Conservation (phyloP, 2,888 invertebrate genomes). For the Fragum fragum region DNA sequence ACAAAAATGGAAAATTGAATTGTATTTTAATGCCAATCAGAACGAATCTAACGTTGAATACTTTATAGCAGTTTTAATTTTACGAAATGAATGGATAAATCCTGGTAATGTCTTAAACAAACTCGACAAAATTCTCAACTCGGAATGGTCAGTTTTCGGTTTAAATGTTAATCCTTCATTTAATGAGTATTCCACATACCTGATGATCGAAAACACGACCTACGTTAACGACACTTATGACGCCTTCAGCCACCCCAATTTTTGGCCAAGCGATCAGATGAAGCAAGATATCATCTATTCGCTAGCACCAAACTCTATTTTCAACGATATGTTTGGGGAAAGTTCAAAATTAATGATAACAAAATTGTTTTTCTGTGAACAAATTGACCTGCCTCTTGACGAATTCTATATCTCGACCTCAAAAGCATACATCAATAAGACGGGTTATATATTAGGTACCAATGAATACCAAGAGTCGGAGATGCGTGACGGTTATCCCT, state of each 20-base stretch:
- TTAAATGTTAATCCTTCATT: neutral
- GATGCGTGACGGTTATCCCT: neutral
- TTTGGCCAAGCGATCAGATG: neutral
- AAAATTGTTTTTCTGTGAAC: neutral
- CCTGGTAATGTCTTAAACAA: neutral
- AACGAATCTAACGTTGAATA: neutral
- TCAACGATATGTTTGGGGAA: neutral
- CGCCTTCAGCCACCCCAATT: neutral
- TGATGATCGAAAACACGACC: neutral
- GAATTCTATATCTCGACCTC: neutral
- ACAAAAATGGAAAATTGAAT: neutral
- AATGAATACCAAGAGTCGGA: neutral
- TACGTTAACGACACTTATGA: neutral
- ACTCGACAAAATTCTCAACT: neutral
- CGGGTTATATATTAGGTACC: neutral
- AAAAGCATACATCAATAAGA: neutral
- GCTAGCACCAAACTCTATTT: neutral
- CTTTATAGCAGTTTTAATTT: neutral
- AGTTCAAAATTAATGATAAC: neutral
- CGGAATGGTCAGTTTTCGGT: neutral
- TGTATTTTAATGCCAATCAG: neutral
- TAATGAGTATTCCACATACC: neutral
- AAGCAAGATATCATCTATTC: neutral
- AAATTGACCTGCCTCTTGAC: neutral
- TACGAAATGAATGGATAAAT: neutral